Evolutionary conservation across 2,888 invertebrate species (phyloP), one percentile per base, ranked within the genome.

Genomic region (Acanthopleura granulata): DNA sequence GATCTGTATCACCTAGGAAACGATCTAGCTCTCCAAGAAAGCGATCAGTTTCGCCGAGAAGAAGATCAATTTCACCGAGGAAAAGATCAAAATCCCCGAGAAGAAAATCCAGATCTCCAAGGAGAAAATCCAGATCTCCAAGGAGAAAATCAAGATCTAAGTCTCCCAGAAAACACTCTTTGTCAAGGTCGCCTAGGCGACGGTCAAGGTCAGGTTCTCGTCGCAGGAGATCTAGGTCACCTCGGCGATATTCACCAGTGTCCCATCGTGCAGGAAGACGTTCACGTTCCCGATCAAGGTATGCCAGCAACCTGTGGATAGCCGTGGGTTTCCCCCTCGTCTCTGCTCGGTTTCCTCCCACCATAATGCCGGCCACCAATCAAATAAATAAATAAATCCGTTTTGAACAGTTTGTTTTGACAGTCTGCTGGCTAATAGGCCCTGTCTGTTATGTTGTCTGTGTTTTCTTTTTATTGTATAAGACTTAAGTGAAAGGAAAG

Each of bases 41-140:
- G 69, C 76, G 76, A 25, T 73, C 72, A 16, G 71, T 72, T 50
- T 77, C 79, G 51, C 75, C 75, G 15, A 66, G 73, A 50, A 62
- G 77, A 22, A 25, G 27, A 25, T 29, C 69, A 9, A 4, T 18
- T n/a, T 74, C 74, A 12, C 22, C 49, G 3, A 40, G 40, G 9
- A 40, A 40, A 9, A 3, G 40, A 18, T 71, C 75, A 3, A 14
- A 9, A 9, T 75, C 73, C 57, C 76, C 75, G 50, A 76, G 75
- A 27, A 62, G 57, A 18, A 62, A 71, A 69, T 74, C 76, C 11
- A 74, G 71, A 61, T 77, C 77, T 57, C 75, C 76, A 22, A 72
- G 73, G 50, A 62, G 78, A 30, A 27, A 9, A 30, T 75, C 78
- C 16, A 27, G 16, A 25, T 66, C 66, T 16, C 49, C 71, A 71